Conservation (phyloP, 2,888 invertebrate species). For the Mayetiola destructor region DNA sequence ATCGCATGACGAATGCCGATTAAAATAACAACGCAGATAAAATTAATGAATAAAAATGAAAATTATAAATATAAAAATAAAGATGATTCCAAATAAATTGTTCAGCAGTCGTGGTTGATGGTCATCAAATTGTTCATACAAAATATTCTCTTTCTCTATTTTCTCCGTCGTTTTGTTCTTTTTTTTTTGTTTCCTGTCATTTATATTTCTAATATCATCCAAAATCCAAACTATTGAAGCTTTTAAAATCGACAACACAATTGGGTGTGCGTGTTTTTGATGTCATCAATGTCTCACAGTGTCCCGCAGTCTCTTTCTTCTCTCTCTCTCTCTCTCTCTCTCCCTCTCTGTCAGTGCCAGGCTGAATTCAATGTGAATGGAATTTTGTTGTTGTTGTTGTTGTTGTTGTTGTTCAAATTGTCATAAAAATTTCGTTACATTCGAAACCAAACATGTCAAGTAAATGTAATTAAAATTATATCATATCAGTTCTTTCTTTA, state of each 20-base stretch:
- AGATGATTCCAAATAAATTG: neutral
- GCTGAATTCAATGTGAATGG: neutral
- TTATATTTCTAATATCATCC: too few species aligned
- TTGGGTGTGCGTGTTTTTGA: too few species aligned
- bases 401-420: neutral
- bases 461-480: too few species aligned
- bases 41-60: constrained; percentile 12
- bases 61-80: neutral
- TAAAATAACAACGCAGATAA: too few species aligned
- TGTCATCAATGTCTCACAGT: too few species aligned
- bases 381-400: neutral
- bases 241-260: neutral
- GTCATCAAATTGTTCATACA: constrained; percentile 5
- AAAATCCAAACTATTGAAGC: too few species aligned
- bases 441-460: too few species aligned
- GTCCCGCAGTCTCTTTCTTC: neutral
- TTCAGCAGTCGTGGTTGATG: too few species aligned
- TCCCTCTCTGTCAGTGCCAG: neutral
- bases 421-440: too few species aligned
- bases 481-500: too few species aligned
- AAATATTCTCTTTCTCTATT: neutral
- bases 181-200: too few species aligned
- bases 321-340: neutral
- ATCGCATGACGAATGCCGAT: too few species aligned
- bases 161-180: neutral